Base-by-base conservation (phyloP, 2,888 invertebrate genomes). In the Alcis repandata region DNA sequence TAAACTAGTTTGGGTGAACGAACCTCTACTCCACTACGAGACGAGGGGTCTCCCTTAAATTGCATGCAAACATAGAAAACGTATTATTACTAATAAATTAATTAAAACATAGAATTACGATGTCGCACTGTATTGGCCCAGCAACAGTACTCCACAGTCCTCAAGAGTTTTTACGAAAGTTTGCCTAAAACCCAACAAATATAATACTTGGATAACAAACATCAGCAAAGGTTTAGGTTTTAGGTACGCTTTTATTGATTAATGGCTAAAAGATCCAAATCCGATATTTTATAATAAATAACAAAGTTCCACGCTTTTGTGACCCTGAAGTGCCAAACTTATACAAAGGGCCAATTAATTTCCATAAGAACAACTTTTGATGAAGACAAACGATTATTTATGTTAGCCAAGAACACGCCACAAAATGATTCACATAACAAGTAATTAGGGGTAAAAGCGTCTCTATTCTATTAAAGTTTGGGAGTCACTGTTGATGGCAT, bases 351-450 rank as follows among this genome's bases (percentile, higher is more conserved):
- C 46, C 52, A 58, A 66, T 66, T 66, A 66, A 66, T 61, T 66
- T 61, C 41, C 45, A 52, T 36, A 52, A 59, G 38, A 56, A 43
- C 8, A 66, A 57, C 15, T 66, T 56, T 38, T 61, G 60, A 66
- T 61, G 57, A 66, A 66, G 65, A 66, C 57, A 61, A 66, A 66
- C 56, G 65, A 60, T 51, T 66, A 59, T 54, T 60, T 66, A 32
- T 58, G 57, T 51, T 61, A 40, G 33, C 52, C 43, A 49, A 60
- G 65, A 57, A 61, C 65, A 61, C 46, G 60, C 60, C 60, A 66
- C 60, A 58, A 41, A 52, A 58, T 58, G 57, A 61, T 58, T 60
- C 51, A n/a, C 51, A 41, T 49, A 60, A 60, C 54, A 57, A 51
- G 38, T 59, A 59, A 64, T 64, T 64, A 56, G n/a, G 48, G 22